Percentiles rank a stretch among this genome's conserved stretches.
phyloP scores from a whole-genome alignment of 2,797 vertebrate species.

The Crax fasciolata region DNA sequence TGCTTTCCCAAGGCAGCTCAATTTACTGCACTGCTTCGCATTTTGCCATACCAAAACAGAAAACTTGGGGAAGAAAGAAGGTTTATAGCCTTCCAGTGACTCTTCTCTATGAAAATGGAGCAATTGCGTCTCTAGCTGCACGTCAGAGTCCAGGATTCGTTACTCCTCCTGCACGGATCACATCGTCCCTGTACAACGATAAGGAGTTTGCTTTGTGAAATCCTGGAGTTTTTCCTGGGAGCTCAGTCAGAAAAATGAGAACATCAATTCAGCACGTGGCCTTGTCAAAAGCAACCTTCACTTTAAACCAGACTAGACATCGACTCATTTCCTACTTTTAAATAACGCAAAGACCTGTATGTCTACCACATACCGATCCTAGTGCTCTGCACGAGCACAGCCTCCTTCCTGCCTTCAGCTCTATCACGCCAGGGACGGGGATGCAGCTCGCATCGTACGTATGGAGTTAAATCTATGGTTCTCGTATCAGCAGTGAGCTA shows the following conservation, averaged over 20 bases:
- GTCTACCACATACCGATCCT: not conserved
- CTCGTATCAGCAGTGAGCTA: conserved; percentile 84
- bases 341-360: not conserved
- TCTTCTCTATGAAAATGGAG: not conserved
- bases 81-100: not conserved
- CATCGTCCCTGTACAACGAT: not conserved
- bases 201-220: conserved; percentile 1
- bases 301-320: not conserved
- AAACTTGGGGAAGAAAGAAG: not conserved
- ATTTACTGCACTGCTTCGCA: not conserved
- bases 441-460: conserved; percentile 82
- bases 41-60: not conserved
- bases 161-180: not conserved
- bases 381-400: not conserved
- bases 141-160: not conserved
- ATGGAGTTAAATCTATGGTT: conserved; percentile 74
- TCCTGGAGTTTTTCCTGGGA: not conserved
- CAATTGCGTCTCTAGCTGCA: not conserved
- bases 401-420: conserved; percentile 84
- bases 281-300: conserved; percentile 24
- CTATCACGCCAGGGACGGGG: conserved; percentile 75
- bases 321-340: not conserved
- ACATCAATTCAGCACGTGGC: not conserved
- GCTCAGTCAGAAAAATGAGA: not conserved
- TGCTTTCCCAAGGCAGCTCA: not conserved